phyloP scores from a whole-genome alignment of 2,113 vertebrate genomes.

The Ameiurus melas region DNA sequence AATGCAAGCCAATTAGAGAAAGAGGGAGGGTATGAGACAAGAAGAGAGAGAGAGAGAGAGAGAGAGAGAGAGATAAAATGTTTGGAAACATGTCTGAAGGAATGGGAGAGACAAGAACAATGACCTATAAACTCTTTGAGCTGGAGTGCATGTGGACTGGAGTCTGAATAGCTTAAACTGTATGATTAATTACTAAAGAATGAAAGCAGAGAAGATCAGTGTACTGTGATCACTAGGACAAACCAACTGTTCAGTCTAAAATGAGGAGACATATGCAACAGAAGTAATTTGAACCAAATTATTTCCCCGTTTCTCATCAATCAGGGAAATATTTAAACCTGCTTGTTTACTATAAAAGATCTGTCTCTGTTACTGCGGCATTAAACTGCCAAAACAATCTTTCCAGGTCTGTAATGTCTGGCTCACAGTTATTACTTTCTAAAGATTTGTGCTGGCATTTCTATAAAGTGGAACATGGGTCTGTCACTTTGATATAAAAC shows the following conservation, averaged over 20 bases:
- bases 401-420: neutral
- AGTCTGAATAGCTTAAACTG: conserved; percentile 1
- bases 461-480: neutral
- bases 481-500: neutral
- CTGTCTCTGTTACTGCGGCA: neutral
- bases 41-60: conserved; percentile 14
- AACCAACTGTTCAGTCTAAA: neutral
- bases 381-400: neutral
- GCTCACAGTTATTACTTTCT: neutral
- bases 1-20: conserved; percentile 69
- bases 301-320: neutral
- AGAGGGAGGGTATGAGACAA: conserved; percentile 41
- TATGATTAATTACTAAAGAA: conserved; percentile 36
- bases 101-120: neutral
- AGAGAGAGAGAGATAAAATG: conserved; percentile 9
- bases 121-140: conserved; percentile 23
- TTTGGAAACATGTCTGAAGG: conserved; percentile 2
- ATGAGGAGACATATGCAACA: neutral
- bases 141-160: neutral
- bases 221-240: neutral
- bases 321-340: neutral
- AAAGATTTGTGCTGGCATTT: neutral
- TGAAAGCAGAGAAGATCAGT: conserved; percentile 22
- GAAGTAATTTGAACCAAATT: neutral
- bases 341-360: neutral